Evolutionary conservation across 2,113 vertebrate genomes (phyloP), one percentile per base, ranked within the genome.

Genomic region (Eptesicus fuscus): DNA sequence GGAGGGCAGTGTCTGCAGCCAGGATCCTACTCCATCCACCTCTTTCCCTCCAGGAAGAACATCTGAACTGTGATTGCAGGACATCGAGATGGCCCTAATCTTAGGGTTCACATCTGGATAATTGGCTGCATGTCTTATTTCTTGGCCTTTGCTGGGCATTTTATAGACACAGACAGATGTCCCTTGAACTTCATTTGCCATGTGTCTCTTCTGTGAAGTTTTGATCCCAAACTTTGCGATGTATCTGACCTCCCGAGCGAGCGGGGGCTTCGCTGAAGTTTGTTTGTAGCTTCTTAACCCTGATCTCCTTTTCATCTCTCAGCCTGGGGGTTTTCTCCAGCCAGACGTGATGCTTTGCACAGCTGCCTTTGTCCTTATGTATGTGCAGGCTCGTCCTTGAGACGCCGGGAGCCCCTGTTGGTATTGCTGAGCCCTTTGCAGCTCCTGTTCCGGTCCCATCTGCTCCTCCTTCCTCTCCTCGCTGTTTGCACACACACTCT

Each of bases 31-130:
- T 0, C 37, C 3, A 2, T 7, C 10, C n/a, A 0, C 28, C 42
- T 73, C 10, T 4, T 65, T 5, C n/a, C 17, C 49, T 11, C 37
- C 6, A 0, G 0, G 7, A 6, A 59, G 28, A 51, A 77, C 93
- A 70, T 84, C 94, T 83, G 83, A 63, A 30, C n/a, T 32, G 17
- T 79, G 18, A 53, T 53, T 42, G 44, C 49, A 20, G 63, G 78
- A 61, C 53, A 51, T 20, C 8, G 28, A 63, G 28, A 49, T 23
- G 70, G 61, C 40, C 95, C 74, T 79, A 8, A 78, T 59, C 69
- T 89, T 69, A 40, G 30, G 37, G 16, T 51, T 87, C n/a, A 40
- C 83, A 53, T 89, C 74, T 91, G 91, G 79, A 44, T 82, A 59
- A 69, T 42, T 83, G 73, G 30, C 70, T 61, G n/a, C 0, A 0